phyloP scores from a whole-genome alignment of 2,888 invertebrate species.

The Pachliopta kotzebuea region DNA sequence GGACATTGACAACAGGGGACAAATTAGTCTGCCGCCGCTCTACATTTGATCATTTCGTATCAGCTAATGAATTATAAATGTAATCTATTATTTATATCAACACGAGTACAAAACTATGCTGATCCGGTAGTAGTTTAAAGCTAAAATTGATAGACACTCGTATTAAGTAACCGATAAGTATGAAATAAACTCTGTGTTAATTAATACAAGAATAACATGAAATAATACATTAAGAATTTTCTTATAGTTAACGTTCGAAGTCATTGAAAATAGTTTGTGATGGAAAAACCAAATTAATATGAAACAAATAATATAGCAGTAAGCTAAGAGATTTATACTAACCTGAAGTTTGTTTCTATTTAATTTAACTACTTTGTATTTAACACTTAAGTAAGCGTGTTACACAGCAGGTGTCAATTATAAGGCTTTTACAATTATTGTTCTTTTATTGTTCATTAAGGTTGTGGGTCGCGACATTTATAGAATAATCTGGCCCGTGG shows the following conservation, averaged over 20 bases:
- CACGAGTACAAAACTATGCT: constrained; percentile 59
- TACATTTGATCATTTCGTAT: constrained; percentile 50
- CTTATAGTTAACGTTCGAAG: no score
- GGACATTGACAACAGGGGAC: constrained; percentile 25
- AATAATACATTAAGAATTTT: no score
- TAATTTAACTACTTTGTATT: not conserved
- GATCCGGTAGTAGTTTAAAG: constrained; percentile 59
- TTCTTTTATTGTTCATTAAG: constrained; percentile 29
- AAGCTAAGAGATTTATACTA: no score
- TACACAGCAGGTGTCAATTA: constrained; percentile 27
- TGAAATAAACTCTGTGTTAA: no score
- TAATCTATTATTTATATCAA: constrained; percentile 62
- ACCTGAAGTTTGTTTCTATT: no score
- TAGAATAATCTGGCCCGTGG: constrained; percentile 38
- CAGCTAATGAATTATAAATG: constrained; percentile 61
- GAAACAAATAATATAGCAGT: no score
- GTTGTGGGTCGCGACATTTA: constrained; percentile 21
- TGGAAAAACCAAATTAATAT: no score
- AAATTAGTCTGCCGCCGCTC: constrained; percentile 18
- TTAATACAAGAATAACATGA: no score
- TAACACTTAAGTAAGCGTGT: constrained; percentile 22
- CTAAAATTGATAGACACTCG: constrained; percentile 36
- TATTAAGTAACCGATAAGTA: not conserved
- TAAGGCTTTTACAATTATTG: constrained; percentile 22
- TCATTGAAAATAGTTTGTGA: no score